Evolutionary conservation across 2,797 vertebrate species (phyloP).

Genomic region (Cyclopterus lumpus): DNA sequence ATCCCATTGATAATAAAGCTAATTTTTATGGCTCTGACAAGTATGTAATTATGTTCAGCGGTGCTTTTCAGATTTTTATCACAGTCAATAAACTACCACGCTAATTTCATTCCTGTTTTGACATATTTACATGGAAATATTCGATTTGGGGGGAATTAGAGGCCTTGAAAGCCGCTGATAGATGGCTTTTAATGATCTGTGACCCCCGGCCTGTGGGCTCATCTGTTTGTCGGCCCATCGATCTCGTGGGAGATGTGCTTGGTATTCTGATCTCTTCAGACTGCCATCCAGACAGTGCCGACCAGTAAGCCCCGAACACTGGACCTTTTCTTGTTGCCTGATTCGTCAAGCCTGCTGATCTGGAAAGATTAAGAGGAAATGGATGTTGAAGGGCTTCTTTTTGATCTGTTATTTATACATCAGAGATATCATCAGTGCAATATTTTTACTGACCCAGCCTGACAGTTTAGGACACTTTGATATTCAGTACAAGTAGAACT

Average conservation of each 20-base stretch:
- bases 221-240: slow-evolving; percentile 95
- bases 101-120: slow-evolving; percentile 99
- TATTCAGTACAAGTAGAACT: slow-evolving; percentile 34
- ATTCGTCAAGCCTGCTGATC: slow-evolving; percentile 73
- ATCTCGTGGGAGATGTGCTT: slow-evolving; percentile 95
- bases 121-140: slow-evolving; percentile 99
- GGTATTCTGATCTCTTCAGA: slow-evolving; percentile 95
- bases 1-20: slow-evolving; percentile 99
- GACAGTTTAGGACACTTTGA: slow-evolving; percentile 46
- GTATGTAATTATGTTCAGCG: slow-evolving; percentile 99
- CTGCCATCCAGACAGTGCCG: slow-evolving; percentile 67
- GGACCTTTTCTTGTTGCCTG: slow-evolving; percentile 59
- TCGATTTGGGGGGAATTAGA: slow-evolving; percentile 99
- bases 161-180: slow-evolving; percentile 97
- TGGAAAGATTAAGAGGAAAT: slow-evolving; percentile 72
- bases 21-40: slow-evolving; percentile 99
- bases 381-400: slow-evolving; percentile 66
- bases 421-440: slow-evolving; percentile 60
- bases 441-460: slow-evolving; percentile 45
- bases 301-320: slow-evolving; percentile 69
- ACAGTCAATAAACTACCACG: slow-evolving; percentile 98
- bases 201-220: slow-evolving; percentile 92
- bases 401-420: slow-evolving; percentile 66
- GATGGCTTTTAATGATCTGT: slow-evolving; percentile 99
- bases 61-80: slow-evolving; percentile 99